Evolutionary conservation across 1,140 invertebrate genomes (phyloP), one percentile per base, ranked within the genome.

Genomic region (Ylistrum balloti): DNA sequence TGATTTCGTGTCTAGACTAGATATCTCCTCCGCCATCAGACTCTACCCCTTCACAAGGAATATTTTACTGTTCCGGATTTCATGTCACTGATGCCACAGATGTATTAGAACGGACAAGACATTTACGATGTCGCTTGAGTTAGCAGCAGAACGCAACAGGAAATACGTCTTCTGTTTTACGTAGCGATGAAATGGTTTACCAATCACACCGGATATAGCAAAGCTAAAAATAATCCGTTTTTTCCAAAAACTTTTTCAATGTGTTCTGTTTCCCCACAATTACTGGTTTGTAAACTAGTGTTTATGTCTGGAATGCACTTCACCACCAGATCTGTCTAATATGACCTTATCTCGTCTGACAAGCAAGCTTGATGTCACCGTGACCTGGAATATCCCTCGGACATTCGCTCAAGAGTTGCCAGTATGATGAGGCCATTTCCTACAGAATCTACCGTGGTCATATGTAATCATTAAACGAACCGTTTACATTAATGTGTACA

Each of bases 161-260:
- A 74, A 74, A 28, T n/a, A n/a, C 56, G 11, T 74, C 56, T 7
- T 28, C 56, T n/a, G 28, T 74, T 74, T 74, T 74, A 74, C n/a
- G 56, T 1, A 74, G 56, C 56, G 22, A 74, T 28, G 56, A 74
- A 74, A 74, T 28, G 56, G 56, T 74, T 74, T 74, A 28, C 56
- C 56, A 74, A 74, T 74, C 56, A 74, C 56, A 17, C 56, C 22
- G 56, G 56, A 74, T 74, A 74, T 74, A 74, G 22, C 56, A 74
- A 74, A n/a, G 17, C 56, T 74, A 74, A 74, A 74, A 74, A 74
- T 74, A 74, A 74, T 74, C 56, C n/a, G 41, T 15, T 17, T 45
- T 45, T 45, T 45, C 41, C 3, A 74, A 17, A 28, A 28, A 74
- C 17, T 74, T n/a, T 74, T 74, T 74, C 9, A 74, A 22, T 28